Evolutionary conservation across 1,140 invertebrate genomes (phyloP).

Genomic region (Caenorhabditis latens): DNA sequence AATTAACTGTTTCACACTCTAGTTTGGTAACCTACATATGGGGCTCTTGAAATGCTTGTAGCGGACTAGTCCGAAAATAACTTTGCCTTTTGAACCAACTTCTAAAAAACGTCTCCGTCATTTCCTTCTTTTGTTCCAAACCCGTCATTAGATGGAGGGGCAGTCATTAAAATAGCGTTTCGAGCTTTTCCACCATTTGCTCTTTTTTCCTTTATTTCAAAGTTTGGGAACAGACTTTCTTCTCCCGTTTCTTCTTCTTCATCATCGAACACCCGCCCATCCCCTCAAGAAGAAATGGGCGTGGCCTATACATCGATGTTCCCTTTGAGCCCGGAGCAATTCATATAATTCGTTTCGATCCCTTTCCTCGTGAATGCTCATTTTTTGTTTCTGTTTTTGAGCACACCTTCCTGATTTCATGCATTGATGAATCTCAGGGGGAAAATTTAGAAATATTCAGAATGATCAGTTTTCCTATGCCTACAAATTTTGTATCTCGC

Average conservation of each 20-base stretch:
- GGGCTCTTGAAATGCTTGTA: too few relatives aligned
- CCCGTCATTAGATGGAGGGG: neutral
- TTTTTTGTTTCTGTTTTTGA: neutral
- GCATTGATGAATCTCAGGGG: neutral
- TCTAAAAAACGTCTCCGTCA: neutral
- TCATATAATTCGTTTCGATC: too few relatives aligned
- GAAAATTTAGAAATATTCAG: too few relatives aligned
- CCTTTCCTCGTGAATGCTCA: too few relatives aligned
- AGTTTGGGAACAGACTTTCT: neutral
- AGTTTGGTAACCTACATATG: too few relatives aligned
- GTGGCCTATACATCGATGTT: neutral
- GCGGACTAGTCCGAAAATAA: too few relatives aligned
- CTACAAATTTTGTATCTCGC: too few relatives aligned
- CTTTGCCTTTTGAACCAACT: too few relatives aligned
- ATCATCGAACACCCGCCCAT: neutral
- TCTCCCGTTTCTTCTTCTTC: neutral
- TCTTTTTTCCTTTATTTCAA: neutral
- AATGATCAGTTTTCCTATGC: too few relatives aligned
- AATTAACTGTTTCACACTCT: too few relatives aligned
- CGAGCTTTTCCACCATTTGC: neutral
- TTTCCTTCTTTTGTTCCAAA: neutral
- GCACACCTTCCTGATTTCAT: constrained; percentile 1
- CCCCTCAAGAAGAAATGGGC: neutral
- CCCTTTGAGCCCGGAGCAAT: neutral
- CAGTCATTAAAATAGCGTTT: neutral